phyloP scores from a whole-genome alignment of 2,797 vertebrate species.

The Botia almorhae region DNA sequence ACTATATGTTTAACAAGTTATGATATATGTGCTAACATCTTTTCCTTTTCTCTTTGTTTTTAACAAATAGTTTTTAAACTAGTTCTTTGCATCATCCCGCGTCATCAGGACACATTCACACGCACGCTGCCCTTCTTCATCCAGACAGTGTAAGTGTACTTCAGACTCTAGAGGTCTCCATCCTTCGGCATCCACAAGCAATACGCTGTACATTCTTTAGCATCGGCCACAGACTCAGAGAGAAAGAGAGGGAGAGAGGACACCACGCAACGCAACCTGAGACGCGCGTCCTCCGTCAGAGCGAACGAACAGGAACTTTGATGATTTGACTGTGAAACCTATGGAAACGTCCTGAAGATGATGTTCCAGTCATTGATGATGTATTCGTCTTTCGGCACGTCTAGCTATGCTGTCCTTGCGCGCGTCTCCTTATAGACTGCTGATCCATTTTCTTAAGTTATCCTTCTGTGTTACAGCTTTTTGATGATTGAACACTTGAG shows the following conservation, averaged over 20 bases:
- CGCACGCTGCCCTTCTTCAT: conserved; percentile 29
- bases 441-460: conserved; percentile 59
- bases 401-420: conserved; percentile 75
- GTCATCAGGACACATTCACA: not conserved
- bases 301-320: conserved; percentile 73
- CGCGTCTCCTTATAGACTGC: conserved; percentile 68
- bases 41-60: not conserved
- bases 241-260: conserved; percentile 51
- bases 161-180: conserved; percentile 86
- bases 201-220: conserved; percentile 57
- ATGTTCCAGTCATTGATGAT: conserved; percentile 62
- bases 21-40: not conserved
- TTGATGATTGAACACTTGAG: conserved; percentile 66
- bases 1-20: no score
- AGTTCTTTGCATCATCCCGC: not conserved
- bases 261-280: conserved; percentile 66
- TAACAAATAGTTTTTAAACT: not conserved
- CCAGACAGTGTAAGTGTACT: conserved; percentile 62
- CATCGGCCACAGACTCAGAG: conserved; percentile 67
- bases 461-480: conserved; percentile 63
- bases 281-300: conserved; percentile 75
- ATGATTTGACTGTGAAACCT: conserved; percentile 70
- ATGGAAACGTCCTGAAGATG: conserved; percentile 67
- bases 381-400: conserved; percentile 67
- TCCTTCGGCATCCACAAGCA: conserved; percentile 78